Conservation (phyloP, 2,113 vertebrate species). For the Seriola dumerili region DNA sequence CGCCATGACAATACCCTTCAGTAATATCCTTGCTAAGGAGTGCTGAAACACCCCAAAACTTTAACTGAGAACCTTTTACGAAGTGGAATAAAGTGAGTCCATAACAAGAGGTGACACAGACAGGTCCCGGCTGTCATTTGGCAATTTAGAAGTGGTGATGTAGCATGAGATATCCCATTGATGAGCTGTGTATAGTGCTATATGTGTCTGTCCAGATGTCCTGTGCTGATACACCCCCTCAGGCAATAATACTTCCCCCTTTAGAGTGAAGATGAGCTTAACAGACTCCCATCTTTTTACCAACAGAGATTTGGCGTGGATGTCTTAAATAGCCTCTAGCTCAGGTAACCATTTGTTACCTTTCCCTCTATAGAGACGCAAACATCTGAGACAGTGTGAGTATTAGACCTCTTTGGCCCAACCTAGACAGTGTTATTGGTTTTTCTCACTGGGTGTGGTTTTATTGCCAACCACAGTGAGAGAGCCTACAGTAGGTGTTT, state of each 20-base stretch:
- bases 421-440: slow-evolving; percentile 48
- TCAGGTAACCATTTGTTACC: slow-evolving; percentile 48
- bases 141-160: background rate
- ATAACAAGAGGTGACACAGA: background rate
- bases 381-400: slow-evolving; percentile 55
- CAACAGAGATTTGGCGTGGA: slow-evolving; percentile 17
- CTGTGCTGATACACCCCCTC: slow-evolving; percentile 9
- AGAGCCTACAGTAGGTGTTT: slow-evolving; percentile 67
- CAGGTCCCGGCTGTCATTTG: background rate
- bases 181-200: slow-evolving; percentile 21
- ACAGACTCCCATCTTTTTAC: slow-evolving; percentile 47
- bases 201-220: slow-evolving; percentile 25
- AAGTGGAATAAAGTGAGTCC: background rate
- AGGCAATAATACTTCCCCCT: slow-evolving; percentile 26
- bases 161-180: slow-evolving; percentile 6
- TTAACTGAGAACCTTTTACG: background rate
- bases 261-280: slow-evolving; percentile 50
- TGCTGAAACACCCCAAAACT: background rate
- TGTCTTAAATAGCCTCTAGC: slow-evolving; percentile 45
- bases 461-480: slow-evolving; percentile 69
- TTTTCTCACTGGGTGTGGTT: slow-evolving; percentile 77
- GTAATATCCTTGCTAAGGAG: background rate
- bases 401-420: slow-evolving; percentile 28
- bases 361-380: slow-evolving; percentile 64
- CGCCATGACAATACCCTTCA: background rate